Evolutionary conservation across 2,888 invertebrate species (phyloP).

Genomic region (Apodemia duryi): DNA sequence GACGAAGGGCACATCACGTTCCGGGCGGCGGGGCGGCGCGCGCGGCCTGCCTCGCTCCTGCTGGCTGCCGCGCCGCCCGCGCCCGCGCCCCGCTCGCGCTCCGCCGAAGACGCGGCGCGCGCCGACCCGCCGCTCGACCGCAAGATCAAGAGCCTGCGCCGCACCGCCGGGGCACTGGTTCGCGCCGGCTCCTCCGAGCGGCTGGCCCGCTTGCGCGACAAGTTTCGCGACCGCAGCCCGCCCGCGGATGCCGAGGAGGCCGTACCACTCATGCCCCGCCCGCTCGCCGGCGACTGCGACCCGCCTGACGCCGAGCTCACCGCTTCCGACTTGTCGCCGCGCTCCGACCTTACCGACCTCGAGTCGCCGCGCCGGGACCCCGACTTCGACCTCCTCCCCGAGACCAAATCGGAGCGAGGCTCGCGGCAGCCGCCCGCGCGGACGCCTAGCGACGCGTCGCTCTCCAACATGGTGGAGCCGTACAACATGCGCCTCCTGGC

Average conservation of each 20-base stretch:
- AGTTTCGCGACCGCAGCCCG: slow-evolving; percentile 62
- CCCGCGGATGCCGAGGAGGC: slow-evolving; percentile 81
- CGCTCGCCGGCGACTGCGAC: slow-evolving; percentile 38
- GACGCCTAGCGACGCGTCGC: slow-evolving; percentile 49
- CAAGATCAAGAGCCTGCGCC: slow-evolving; percentile 53
- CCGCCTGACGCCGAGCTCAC: slow-evolving; percentile 42
- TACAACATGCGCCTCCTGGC: slow-evolving; percentile 67
- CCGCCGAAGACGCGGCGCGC: slow-evolving; percentile 61
- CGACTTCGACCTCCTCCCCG: slow-evolving; percentile 54
- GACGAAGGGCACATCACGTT: slow-evolving; percentile 70
- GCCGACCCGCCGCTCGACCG: slow-evolving; percentile 50
- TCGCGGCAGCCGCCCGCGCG: slow-evolving; percentile 39
- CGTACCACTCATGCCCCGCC: slow-evolving; percentile 80
- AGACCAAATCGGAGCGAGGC: slow-evolving; percentile 41
- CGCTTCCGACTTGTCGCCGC: slow-evolving; percentile 58
- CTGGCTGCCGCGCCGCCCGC: slow-evolving; percentile 37
- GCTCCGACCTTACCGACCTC: slow-evolving; percentile 61
- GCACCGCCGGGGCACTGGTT: slow-evolving; percentile 57
- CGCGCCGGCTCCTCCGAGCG: slow-evolving; percentile 65
- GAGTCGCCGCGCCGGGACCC: slow-evolving; percentile 54
- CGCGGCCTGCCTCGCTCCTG: slow-evolving; percentile 46
- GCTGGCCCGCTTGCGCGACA: slow-evolving; percentile 54
- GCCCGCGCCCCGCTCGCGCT: slow-evolving; percentile 53
- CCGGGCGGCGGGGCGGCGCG: slow-evolving; percentile 46
- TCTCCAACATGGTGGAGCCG: slow-evolving; percentile 63